Evolutionary conservation across 2,113 vertebrate species (phyloP).

Genomic region (Gnathonemus longibarbis): DNA sequence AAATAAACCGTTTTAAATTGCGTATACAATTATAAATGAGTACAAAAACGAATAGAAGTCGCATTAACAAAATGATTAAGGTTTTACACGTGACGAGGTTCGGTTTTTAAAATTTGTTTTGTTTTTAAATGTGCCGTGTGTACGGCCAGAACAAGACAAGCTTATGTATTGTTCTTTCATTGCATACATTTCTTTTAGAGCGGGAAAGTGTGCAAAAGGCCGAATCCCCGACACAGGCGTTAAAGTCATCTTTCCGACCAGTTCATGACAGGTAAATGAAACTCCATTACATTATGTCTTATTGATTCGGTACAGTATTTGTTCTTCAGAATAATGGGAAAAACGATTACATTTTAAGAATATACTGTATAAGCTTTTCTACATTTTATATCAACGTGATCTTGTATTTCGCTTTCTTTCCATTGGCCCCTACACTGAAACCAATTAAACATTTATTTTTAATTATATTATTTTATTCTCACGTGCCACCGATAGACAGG

Average conservation of each 20-base stretch:
- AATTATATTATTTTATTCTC: background rate
- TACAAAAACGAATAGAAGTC: background rate
- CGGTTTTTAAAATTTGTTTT: background rate
- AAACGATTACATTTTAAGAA: background rate
- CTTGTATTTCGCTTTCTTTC: background rate
- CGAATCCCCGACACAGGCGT: conserved; percentile 77
- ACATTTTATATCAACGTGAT: background rate
- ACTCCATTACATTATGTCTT: background rate
- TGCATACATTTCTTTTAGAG: conserved; percentile 55
- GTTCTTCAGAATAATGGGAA: background rate
- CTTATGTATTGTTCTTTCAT: background rate
- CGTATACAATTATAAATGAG: background rate
- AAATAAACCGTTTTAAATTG: background rate
- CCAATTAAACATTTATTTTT: background rate
- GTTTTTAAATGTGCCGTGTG: background rate
- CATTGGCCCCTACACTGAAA: background rate
- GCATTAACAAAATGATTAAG: background rate
- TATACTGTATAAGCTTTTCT: background rate
- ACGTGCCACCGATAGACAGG: background rate
- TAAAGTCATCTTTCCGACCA: conserved; percentile 90
- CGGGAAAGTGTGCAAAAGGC: conserved; percentile 77
- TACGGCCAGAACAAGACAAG: background rate
- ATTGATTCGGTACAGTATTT: background rate
- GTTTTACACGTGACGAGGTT: background rate
- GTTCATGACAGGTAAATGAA: conserved; percentile 84